These are phyloP conservation scores for Crocallis elinguaria DNA, from an alignment of 2,888 invertebrate genomes.

Conservation along the genomic window DNA sequence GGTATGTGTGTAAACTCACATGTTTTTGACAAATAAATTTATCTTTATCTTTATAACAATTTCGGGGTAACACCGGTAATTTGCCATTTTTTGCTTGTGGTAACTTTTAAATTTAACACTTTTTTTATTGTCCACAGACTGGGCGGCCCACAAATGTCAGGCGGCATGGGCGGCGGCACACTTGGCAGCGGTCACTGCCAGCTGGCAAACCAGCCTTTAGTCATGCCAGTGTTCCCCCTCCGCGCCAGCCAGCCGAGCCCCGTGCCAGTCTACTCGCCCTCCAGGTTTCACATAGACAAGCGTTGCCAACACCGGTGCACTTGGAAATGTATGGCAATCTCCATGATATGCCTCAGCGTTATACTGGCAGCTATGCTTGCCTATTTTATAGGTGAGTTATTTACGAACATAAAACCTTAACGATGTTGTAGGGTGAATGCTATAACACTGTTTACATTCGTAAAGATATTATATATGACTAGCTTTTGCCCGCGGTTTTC, in stretches of 20 bases:
- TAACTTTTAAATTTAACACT: neutral
- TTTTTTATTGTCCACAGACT: conserved; percentile 65
- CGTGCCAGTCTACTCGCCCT: conserved; percentile 90
- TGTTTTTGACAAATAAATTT: no score
- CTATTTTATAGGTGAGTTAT: conserved; percentile 95
- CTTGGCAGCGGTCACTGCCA: conserved; percentile 88
- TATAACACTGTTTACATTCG: neutral
- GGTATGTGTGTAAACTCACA: no score
- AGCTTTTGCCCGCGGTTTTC: no score
- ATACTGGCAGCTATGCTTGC: conserved; percentile 96
- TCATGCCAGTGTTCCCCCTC: conserved; percentile 95
- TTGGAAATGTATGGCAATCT: conserved; percentile 98
- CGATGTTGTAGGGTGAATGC: no score
- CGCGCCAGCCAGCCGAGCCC: conserved; percentile 94
- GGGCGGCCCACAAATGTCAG: conserved; percentile 82
- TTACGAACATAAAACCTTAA: no score
- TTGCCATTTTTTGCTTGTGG: no score
- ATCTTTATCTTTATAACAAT: no score
- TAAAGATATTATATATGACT: neutral
- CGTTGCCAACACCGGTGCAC: conserved; percentile 97
- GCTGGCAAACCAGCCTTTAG: conserved; percentile 90
- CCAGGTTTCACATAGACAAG: conserved; percentile 97
- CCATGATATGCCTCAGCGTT: conserved; percentile 95
- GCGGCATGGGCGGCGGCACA: conserved; percentile 87
- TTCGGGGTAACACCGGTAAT: no score